These are phyloP conservation scores for Thaumetopoea pityocampa DNA, from an alignment of 1,140 invertebrate species.

Conservation along the genomic window DNA sequence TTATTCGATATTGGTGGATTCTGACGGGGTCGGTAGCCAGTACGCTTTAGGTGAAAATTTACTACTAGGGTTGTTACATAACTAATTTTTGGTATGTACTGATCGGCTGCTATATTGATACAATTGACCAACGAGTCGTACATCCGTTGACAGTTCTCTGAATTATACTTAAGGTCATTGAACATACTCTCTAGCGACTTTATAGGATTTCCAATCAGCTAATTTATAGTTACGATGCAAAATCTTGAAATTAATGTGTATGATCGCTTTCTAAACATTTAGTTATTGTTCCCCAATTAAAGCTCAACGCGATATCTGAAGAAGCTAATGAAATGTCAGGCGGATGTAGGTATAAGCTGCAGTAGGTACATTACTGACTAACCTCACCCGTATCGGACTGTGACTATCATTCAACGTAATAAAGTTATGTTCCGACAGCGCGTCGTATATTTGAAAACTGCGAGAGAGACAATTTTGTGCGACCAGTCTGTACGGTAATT, in stretches of 20 bases:
- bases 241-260: background rate
- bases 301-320: conserved; percentile 11
- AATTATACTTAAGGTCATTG: too few species aligned
- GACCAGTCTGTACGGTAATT: conserved; percentile 24
- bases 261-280: conserved; percentile 10
- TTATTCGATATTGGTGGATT: conserved; percentile 6
- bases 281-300: conserved; percentile 9
- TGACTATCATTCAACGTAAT: conserved; percentile 17
- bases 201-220: too few species aligned
- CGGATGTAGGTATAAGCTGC: background rate
- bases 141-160: too few species aligned
- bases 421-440: conserved; percentile 11
- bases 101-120: conserved; percentile 16
- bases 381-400: conserved; percentile 12
- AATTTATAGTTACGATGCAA: too few species aligned
- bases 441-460: conserved; percentile 22
- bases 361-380: background rate
- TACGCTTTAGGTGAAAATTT: conserved; percentile 20
- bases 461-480: conserved; percentile 17
- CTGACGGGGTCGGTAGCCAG: background rate
- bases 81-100: conserved; percentile 15
- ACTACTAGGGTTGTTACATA: background rate
- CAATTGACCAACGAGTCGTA: too few species aligned
- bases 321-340: conserved; percentile 3
- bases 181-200: too few species aligned